Conservation (phyloP, 2,888 invertebrate genomes). For the Incurvaria masculella region DNA sequence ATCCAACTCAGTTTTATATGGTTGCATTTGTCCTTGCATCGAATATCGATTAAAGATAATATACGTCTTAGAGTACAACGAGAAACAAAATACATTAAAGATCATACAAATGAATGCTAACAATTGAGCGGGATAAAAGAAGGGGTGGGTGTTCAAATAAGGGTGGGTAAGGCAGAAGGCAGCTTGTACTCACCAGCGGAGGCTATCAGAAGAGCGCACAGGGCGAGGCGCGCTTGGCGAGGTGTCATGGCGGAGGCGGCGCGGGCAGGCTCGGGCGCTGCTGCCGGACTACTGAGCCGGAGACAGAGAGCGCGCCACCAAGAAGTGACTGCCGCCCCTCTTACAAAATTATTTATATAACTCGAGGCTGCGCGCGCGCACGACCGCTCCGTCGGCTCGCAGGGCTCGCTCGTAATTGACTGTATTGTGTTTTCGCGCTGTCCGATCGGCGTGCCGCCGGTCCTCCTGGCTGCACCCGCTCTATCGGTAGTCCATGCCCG, state of each 20-base stretch:
- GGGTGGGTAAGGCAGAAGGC: neutral
- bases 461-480: neutral
- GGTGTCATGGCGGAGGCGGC: conserved; percentile 50
- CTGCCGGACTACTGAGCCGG: conserved; percentile 36
- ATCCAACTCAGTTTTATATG: too few species aligned
- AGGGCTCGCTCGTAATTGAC: neutral
- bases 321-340: conserved; percentile 51
- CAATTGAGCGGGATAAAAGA: too few species aligned
- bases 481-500: too few species aligned
- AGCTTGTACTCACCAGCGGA: conserved; percentile 43
- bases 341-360: conserved; percentile 52
- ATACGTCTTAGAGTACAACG: too few species aligned
- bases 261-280: conserved; percentile 40
- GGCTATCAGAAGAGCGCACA: conserved; percentile 45
- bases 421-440: neutral
- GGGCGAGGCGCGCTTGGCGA: conserved; percentile 52
- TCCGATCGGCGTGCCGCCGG: neutral
- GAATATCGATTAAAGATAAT: too few species aligned
- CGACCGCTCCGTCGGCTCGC: neutral
- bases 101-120: too few species aligned
- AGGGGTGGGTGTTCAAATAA: neutral
- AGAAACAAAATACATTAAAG: too few species aligned
- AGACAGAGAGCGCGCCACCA: conserved; percentile 23
- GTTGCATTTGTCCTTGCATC: too few species aligned
- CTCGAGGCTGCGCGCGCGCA: conserved; percentile 11